Conservation (phyloP, 2,113 vertebrate species). For the Boulengeromyrus knoepffleri region DNA sequence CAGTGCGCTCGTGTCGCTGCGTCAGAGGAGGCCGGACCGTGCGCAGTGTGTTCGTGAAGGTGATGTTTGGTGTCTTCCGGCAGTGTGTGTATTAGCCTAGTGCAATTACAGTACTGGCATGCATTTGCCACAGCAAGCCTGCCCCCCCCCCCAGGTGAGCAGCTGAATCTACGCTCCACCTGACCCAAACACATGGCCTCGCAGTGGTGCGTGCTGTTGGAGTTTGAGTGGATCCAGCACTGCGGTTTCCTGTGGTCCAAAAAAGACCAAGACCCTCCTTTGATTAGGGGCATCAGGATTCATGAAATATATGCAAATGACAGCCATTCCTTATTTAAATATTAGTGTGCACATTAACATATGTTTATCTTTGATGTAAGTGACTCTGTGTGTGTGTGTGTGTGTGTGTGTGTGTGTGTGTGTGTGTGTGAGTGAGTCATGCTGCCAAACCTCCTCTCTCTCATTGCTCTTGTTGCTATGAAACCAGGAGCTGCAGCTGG, state of each 20-base stretch:
- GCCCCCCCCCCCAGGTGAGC: neutral
- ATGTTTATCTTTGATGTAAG: neutral
- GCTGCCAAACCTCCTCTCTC: neutral
- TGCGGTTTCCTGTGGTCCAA: neutral
- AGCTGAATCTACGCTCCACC: neutral
- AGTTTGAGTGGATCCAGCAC: neutral
- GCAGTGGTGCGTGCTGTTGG: neutral
- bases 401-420: neutral
- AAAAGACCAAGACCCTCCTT: neutral
- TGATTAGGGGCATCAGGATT: neutral
- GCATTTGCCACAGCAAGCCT: neutral
- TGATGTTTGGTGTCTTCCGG: neutral
- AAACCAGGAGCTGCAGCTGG: conserved; percentile 2
- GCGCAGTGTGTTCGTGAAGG: neutral
- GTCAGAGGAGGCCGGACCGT: neutral
- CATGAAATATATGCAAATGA: neutral
- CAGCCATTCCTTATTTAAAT: neutral
- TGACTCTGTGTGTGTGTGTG: neutral
- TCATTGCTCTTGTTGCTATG: conserved; percentile 7
- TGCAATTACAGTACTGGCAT: neutral
- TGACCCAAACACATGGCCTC: neutral
- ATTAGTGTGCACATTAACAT: neutral
- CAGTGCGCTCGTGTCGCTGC: neutral
- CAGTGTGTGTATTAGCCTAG: neutral
- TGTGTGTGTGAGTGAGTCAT: neutral